Evolutionary conservation across 2,113 vertebrate genomes (phyloP).

Genomic region (Oxyura jamaicensis): DNA sequence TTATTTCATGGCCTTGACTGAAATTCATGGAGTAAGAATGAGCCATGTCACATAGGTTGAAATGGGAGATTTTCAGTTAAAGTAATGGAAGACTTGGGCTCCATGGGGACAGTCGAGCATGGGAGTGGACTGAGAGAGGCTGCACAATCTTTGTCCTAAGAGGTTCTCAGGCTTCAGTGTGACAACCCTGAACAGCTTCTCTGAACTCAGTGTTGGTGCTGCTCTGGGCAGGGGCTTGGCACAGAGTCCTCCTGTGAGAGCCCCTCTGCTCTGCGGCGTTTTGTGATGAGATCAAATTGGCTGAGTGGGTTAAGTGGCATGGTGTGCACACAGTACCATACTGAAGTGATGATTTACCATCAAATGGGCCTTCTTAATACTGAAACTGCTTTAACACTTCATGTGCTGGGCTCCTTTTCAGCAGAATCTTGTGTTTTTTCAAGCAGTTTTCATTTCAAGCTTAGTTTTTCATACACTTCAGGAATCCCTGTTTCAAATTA

Average conservation of each 20-base stretch:
- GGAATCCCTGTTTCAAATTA: constrained; percentile 44
- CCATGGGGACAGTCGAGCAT: accelerated
- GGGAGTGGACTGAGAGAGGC: background rate
- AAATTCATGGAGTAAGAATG: background rate
- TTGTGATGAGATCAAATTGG: background rate
- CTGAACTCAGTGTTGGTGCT: background rate
- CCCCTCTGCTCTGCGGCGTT: accelerated
- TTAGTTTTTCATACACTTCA: constrained; percentile 22
- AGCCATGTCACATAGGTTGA: background rate
- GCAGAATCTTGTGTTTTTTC: background rate
- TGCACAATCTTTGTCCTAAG: background rate
- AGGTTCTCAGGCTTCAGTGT: accelerated
- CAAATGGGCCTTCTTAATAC: background rate
- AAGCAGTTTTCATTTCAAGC: background rate
- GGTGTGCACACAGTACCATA: accelerated
- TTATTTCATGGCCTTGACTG: background rate
- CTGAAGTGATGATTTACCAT: background rate
- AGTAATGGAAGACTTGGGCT: background rate
- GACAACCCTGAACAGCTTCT: background rate
- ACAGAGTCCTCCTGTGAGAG: background rate
- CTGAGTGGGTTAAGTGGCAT: background rate
- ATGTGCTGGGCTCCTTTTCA: background rate
- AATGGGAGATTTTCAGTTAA: background rate
- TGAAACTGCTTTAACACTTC: background rate
- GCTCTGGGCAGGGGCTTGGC: background rate